Percentiles rank a stretch among this genome's conserved stretches.
Conservation (phyloP, 1,140 invertebrate species). For the Diprion similis region DNA sequence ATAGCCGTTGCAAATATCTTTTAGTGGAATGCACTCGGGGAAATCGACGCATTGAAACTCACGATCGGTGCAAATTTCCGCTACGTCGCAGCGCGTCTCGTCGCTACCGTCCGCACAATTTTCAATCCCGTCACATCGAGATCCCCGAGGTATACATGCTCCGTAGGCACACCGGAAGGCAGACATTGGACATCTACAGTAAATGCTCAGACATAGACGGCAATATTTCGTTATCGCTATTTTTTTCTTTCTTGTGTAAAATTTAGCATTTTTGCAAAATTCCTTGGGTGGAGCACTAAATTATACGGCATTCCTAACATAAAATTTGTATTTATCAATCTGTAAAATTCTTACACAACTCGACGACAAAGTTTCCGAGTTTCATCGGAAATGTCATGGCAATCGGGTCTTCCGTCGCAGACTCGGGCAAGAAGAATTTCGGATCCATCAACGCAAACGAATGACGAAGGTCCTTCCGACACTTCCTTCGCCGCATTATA, state of each 20-base stretch:
- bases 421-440: constrained; percentile 65
- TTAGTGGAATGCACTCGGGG: constrained; percentile 37
- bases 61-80: constrained; percentile 32
- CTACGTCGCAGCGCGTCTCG: constrained; percentile 51
- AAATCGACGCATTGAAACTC: constrained; percentile 36
- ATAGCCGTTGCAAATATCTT: constrained; percentile 55
- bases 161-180: constrained; percentile 63
- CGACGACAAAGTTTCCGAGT: constrained; percentile 40
- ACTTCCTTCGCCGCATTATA: not conserved
- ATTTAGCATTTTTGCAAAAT: no score
- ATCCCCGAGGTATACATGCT: constrained; percentile 60
- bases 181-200: constrained; percentile 40
- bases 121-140: constrained; percentile 64
- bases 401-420: constrained; percentile 79
- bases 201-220: not conserved
- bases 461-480: constrained; percentile 2
- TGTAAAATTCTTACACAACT: constrained; percentile 34
- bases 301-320: no score
- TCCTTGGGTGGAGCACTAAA: no score
- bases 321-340: no score
- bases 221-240: not conserved
- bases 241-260: no score
- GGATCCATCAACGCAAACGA: constrained; percentile 41
- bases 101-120: constrained; percentile 69
- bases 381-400: constrained; percentile 82